Evolutionary conservation across 2,888 invertebrate genomes (phyloP).

Genomic region (Formica aserva): DNA sequence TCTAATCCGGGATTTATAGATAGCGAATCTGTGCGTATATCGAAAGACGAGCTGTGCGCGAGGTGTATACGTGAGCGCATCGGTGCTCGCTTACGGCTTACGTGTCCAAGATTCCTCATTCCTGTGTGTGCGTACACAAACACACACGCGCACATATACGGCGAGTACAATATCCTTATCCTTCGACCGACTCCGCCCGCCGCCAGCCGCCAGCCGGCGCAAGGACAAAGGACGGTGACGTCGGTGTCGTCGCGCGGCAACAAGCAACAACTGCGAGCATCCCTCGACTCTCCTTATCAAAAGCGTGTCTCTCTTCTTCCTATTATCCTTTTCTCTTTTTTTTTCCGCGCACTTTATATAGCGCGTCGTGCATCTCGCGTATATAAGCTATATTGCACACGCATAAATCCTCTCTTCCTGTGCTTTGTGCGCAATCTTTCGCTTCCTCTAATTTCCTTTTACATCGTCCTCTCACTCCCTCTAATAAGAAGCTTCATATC

Average conservation of each 20-base stretch:
- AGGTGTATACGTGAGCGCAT: background rate
- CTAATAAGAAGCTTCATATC: background rate
- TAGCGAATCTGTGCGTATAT: background rate
- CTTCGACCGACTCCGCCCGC: conserved; percentile 15
- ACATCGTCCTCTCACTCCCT: background rate
- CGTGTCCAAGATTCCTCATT: background rate
- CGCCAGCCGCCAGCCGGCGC: background rate
- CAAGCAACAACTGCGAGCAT: background rate
- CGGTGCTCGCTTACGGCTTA: background rate
- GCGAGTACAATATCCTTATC: conserved; percentile 20
- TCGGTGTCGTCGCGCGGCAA: background rate
- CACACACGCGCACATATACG: background rate
- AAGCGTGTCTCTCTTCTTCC: background rate
- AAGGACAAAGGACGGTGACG: conserved; percentile 28
- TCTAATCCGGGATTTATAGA: background rate
- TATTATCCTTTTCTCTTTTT: background rate
- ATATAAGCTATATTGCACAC: background rate
- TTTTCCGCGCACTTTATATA: background rate
- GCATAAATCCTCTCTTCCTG: background rate
- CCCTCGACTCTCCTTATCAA: background rate
- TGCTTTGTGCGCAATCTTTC: background rate
- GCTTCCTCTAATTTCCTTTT: background rate
- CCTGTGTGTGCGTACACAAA: background rate
- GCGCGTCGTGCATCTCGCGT: too few species aligned
- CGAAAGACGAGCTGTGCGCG: background rate